Evolutionary conservation across 92 coral and sea anemone species (phyloP), one percentile per base, ranked within the genome.

Genomic region (Epizoanthus scotinus): DNA sequence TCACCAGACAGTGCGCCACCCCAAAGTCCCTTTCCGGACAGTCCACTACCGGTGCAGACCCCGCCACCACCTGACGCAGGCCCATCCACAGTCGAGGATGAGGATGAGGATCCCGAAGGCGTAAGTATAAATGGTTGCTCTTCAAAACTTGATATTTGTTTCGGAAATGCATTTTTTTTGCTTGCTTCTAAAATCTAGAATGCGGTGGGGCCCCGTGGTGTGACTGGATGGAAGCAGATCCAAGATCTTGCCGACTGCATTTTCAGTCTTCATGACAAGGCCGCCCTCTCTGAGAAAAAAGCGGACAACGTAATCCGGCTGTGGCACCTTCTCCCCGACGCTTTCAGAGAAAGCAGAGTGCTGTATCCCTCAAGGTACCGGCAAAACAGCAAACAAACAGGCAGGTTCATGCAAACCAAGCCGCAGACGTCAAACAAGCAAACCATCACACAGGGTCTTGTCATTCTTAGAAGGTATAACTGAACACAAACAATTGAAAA

Each of bases 381-480:
- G 13, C 31, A 27, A 12, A 66, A 77, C 36, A 19, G 47, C 27
- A 47, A 67, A 4, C 77, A 64, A 21, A 54, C 31, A 28, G 22
- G 27, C 22, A 77, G 57, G 70, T 21, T 5, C 47, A 56, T 15
- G 20, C 57, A 57, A 62, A 0, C 21, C 5, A 77, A 62, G 42
- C 26, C 82, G 22, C 21, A 44, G 42, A 36, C 42, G 42, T 36
- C 12, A 5, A 44, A 44, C 64, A 59, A 59, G 64, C 82, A 77
- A 67, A 62, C 82, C 15, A n/a, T 77, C 4, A 29, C 82, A 57
- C 31, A 36, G 55, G 82, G 82, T 42, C 27, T 77, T 59, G 82
- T 77, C 20, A 77, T 74, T 62, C 60, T 77, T 18, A 77, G 70
- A 62, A 77, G 85, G 68, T 71, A 71, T 36, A 36, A 36, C 42